Evolutionary conservation across 2,888 invertebrate genomes (phyloP).

Genomic region (Byasa hedistus): DNA sequence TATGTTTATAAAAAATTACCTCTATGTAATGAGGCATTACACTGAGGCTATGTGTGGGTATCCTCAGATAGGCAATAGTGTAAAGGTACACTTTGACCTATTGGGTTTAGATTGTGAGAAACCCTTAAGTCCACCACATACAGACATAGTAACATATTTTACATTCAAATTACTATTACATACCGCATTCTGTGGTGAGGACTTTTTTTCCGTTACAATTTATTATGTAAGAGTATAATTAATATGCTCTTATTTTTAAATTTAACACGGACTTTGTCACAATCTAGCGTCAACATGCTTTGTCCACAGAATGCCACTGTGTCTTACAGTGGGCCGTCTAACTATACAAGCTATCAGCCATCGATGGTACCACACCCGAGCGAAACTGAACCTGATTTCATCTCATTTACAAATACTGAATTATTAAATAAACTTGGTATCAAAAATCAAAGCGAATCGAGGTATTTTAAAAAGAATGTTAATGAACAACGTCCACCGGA

Average conservation of each 20-base stretch:
- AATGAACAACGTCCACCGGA: background rate
- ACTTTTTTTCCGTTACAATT: slow-evolving; percentile 3
- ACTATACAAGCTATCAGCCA: slow-evolving; percentile 5
- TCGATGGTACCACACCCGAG: background rate
- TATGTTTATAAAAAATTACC: too few species aligned
- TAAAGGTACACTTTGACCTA: background rate
- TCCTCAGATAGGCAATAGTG: background rate
- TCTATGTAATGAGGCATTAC: background rate
- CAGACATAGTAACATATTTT: background rate
- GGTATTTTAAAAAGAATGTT: slow-evolving; percentile 14
- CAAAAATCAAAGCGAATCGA: background rate
- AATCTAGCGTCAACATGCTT: slow-evolving; percentile 14
- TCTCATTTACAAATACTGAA: slow-evolving; percentile 7
- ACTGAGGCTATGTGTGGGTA: background rate
- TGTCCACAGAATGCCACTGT: slow-evolving; percentile 25
- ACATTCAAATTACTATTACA: background rate
- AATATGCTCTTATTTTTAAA: slow-evolving; percentile 1
- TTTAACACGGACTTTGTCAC: slow-evolving; percentile 10
- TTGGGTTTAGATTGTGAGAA: background rate
- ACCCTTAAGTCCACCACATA: background rate
- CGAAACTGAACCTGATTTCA: slow-evolving; percentile 3
- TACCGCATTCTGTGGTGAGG: background rate
- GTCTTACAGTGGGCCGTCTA: slow-evolving; percentile 4
- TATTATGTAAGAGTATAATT: background rate
- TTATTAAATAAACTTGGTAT: background rate